Evolutionary conservation across 2,888 invertebrate species (phyloP).

Genomic region (Leucophora obtusa): DNA sequence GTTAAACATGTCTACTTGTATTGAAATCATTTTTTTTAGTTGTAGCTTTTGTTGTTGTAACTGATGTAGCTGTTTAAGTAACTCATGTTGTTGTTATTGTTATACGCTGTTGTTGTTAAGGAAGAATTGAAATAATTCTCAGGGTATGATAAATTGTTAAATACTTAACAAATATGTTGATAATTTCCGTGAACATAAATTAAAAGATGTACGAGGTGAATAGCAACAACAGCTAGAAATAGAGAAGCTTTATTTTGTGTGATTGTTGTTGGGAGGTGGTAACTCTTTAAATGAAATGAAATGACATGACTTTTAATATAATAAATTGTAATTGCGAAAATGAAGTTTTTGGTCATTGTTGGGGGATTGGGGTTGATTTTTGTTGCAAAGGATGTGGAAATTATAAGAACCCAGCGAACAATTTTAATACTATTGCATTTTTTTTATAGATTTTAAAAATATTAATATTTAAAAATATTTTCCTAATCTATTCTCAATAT

Average conservation of each 20-base stretch:
- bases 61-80: not conserved
- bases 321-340: slow-evolving; percentile 23
- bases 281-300: slow-evolving; percentile 46
- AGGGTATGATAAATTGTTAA: slow-evolving; percentile 64
- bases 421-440: too few relatives aligned
- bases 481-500: too few relatives aligned
- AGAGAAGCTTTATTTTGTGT: not conserved
- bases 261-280: slow-evolving; percentile 39
- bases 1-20: slow-evolving; percentile 65
- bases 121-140: slow-evolving; percentile 63
- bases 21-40: slow-evolving; percentile 59
- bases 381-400: not conserved
- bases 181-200: slow-evolving; percentile 63
- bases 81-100: slow-evolving; percentile 43
- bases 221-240: slow-evolving; percentile 8
- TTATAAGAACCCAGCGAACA: not conserved
- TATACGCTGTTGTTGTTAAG: too few relatives aligned
- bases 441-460: too few relatives aligned
- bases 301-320: slow-evolving; percentile 58
- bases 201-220: slow-evolving; percentile 15
- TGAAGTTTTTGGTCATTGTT: slow-evolving; percentile 14
- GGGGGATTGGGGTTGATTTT: slow-evolving; percentile 40
- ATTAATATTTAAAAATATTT: too few relatives aligned
- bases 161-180: slow-evolving; percentile 64
- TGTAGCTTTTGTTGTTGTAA: slow-evolving; percentile 23